A percentile compares a stretch with the other conserved stretches of the same genome.
Conservation (phyloP, 35 echinoderm and acorn worm species). For the Ophioderma brevispina region DNA sequence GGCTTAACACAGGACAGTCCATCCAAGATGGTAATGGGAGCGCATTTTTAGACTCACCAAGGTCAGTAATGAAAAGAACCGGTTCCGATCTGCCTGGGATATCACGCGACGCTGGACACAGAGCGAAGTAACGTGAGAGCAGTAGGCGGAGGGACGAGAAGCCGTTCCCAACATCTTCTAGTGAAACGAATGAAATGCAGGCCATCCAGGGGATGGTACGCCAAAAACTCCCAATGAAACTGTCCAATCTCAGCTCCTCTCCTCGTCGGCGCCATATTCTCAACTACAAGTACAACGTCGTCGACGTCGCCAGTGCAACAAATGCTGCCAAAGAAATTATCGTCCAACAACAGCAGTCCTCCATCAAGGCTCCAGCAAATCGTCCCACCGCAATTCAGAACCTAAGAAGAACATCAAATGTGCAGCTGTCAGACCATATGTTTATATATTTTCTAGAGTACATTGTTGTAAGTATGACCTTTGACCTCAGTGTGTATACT, state of each 20-base stretch:
- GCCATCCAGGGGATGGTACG: conserved; percentile 36
- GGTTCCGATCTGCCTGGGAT: conserved; percentile 8
- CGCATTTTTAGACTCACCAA: conserved; percentile 16
- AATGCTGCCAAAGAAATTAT: conserved; percentile 79
- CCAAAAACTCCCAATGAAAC: conserved; percentile 76
- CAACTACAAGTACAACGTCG: neutral
- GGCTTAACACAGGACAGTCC: conserved; percentile 35
- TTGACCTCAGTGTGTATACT: too few species aligned
- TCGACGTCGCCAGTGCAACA: conserved; percentile 55
- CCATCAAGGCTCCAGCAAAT: neutral
- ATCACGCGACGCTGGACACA: neutral
- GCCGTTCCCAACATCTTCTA: conserved; percentile 76
- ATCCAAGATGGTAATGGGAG: conserved; percentile 10
- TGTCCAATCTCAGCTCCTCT: conserved; percentile 40
- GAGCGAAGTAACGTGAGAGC: neutral
- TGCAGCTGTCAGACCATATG: neutral
- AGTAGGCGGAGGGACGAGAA: neutral
- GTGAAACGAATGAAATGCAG: conserved; percentile 70
- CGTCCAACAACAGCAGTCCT: conserved; percentile 26
- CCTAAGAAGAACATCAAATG: conserved; percentile 6
- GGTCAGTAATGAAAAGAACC: conserved; percentile 39
- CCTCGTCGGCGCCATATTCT: neutral
- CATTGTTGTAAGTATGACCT: neutral
- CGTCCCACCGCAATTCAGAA: neutral
- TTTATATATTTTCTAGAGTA: neutral